Conservation (phyloP, 1,140 invertebrate species). For the Lycorma delicatula region DNA sequence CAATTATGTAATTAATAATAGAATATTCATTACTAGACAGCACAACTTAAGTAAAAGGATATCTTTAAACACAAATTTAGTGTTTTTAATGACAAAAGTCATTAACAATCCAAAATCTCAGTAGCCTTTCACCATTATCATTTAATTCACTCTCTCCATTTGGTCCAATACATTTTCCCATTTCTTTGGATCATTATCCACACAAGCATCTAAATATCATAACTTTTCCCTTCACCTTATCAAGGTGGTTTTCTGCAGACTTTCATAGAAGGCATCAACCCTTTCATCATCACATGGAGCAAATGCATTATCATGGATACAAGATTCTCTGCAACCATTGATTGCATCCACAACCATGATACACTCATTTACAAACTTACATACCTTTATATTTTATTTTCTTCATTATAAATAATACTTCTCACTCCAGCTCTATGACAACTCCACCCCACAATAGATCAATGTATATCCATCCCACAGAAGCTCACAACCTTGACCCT, state of each 20-base stretch:
- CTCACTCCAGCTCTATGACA: neutral
- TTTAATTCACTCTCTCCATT: neutral
- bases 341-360: slow-evolving; percentile 1
- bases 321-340: neutral
- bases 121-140: slow-evolving; percentile 9
- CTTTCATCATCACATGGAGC: neutral
- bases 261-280: slow-evolving; percentile 4
- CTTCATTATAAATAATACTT: neutral
- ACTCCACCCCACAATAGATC: slow-evolving; percentile 5
- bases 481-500: slow-evolving; percentile 13
- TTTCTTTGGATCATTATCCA: neutral
- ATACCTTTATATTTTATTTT: slow-evolving; percentile 1
- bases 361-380: slow-evolving; percentile 10
- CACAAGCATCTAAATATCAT: slow-evolving; percentile 4
- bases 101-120: neutral
- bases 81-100: neutral
- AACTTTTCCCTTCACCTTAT: neutral
- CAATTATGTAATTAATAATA: neutral
- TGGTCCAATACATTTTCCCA: slow-evolving; percentile 7
- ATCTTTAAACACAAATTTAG: slow-evolving; percentile 2
- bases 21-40: neutral
- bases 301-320: neutral
- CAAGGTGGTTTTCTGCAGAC: slow-evolving; percentile 9
- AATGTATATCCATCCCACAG: slow-evolving; percentile 7
- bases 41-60: neutral